Conservation (phyloP, 2,888 invertebrate genomes). For the Cecidostiba fungosa region DNA sequence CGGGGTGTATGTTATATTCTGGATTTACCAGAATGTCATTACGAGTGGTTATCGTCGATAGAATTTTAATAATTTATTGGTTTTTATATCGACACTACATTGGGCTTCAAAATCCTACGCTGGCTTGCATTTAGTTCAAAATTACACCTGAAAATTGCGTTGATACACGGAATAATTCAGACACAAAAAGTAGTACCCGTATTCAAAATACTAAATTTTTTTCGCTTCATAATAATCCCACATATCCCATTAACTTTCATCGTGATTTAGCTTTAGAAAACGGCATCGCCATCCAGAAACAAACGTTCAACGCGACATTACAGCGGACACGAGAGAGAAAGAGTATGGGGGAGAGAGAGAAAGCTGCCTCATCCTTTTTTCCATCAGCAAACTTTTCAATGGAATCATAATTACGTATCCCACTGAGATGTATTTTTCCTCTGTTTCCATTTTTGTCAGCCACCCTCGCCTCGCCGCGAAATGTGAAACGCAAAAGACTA, state of each 20-base stretch:
- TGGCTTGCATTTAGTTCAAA: too few relatives aligned
- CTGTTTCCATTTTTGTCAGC: slow-evolving; percentile 52
- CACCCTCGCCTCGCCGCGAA: slow-evolving; percentile 44
- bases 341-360: slow-evolving; percentile 61
- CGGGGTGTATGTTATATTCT: not conserved
- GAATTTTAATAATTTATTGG: too few relatives aligned
- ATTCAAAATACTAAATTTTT: not conserved
- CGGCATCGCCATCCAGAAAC: not conserved
- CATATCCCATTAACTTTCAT: not conserved
- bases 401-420: slow-evolving; percentile 72
- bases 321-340: slow-evolving; percentile 62
- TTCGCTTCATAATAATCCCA: not conserved
- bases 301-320: slow-evolving; percentile 69
- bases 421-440: slow-evolving; percentile 64
- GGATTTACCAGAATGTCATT: not conserved
- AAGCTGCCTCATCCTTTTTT: slow-evolving; percentile 15
- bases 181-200: not conserved
- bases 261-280: not conserved
- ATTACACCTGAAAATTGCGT: too few relatives aligned
- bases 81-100: too few relatives aligned
- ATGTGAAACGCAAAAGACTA: slow-evolving; percentile 67
- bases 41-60: not conserved
- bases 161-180: too few relatives aligned
- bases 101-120: too few relatives aligned
- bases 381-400: slow-evolving; percentile 72